Base-by-base conservation (phyloP, 2,888 invertebrate genomes). In the Omphaloscelis lunosa region DNA sequence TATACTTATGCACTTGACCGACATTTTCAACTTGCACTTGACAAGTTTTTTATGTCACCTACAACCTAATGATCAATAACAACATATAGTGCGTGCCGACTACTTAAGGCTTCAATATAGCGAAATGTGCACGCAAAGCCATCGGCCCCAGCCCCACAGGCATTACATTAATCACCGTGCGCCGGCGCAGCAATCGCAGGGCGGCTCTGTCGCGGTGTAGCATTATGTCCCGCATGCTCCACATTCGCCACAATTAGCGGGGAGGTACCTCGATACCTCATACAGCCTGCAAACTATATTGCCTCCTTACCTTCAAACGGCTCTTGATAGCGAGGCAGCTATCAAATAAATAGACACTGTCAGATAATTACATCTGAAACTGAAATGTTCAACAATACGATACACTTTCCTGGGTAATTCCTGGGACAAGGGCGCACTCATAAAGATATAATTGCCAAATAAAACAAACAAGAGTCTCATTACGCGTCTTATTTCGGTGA, bases 221-320 rank as follows among this genome's bases (percentile, higher is more conserved):
- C 82, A 95, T 95, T 95, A 95, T 93, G 93, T 95, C 93, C 95
- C 96, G 96, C 91, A 91, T 92, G 95, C 91, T 93, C 95, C 85
- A 96, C 93, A 94, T 95, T 84, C 81, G 77, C 72, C 87, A 89
- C 90, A 92, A 92, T 93, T 93, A 93, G 90, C 90, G 80, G 86
- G 90, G 89, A 87, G 85, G 90, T 88, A 78, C 86, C 80, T 75
- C 73, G 63, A 79, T 87, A 79, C 82, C 85, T 76, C 79, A 81
- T 80, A 83, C 80, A 78, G 67, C 78, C 78, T 68, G 80, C 80
- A 75, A 86, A 72, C 77, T 63, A 83, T 84, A 78, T 78, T 75
- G 69, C 66, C 69, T 84, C 66, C 70, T 75, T 75, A 69, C 76
- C 80, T 80, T 72, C 58, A 83, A 88, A 76, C 76, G 62, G 75